Conservation (phyloP, 1,140 invertebrate genomes). For the Pemphigus obesinymphae region DNA sequence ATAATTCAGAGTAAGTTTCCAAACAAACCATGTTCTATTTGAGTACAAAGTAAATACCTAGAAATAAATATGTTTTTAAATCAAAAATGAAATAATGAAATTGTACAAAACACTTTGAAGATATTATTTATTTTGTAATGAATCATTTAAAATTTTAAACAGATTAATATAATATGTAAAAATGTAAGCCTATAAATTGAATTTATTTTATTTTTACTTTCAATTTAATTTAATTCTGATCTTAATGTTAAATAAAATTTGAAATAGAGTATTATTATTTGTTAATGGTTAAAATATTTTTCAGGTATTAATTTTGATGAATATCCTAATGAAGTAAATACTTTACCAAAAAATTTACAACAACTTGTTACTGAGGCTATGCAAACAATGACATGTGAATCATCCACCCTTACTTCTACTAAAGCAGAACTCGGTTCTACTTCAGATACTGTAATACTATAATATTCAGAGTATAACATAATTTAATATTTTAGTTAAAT, state of each 20-base stretch:
- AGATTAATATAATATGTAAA: too few species aligned
- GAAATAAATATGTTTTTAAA: too few species aligned
- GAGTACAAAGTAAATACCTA: too few species aligned
- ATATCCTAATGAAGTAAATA: constrained; percentile 31
- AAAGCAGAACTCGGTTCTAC: neutral
- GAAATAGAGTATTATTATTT: neutral
- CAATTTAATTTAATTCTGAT: too few species aligned
- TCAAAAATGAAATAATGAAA: too few species aligned
- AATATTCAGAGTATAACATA: neutral
- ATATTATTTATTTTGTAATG: too few species aligned
- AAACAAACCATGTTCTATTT: too few species aligned
- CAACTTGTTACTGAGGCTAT: constrained; percentile 24
- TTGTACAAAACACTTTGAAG: too few species aligned
- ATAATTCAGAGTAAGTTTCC: neutral
- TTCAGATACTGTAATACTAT: neutral
- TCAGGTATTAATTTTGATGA: constrained; percentile 21
- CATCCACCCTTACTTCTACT: neutral
- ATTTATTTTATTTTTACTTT: too few species aligned
- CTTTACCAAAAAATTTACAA: constrained; percentile 18
- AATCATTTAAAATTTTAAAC: too few species aligned
- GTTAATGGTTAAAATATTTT: neutral
- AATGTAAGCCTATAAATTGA: too few species aligned
- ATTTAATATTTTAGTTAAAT: neutral
- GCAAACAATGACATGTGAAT: neutral
- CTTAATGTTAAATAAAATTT: neutral